Conservation (phyloP, 2,888 invertebrate species). For the Tetragnatha montana region DNA sequence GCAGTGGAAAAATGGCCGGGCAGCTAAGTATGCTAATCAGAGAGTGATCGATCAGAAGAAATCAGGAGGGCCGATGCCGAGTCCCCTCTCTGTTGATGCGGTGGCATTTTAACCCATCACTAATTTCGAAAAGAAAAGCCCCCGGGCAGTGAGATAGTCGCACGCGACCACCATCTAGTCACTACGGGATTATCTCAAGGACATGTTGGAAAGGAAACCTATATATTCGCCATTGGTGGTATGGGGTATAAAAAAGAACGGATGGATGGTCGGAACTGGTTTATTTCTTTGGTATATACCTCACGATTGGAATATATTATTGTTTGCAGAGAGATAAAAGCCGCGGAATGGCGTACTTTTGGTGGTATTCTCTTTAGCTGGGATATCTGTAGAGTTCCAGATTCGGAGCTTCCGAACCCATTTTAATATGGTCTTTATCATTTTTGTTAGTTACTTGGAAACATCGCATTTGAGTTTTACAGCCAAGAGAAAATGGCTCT, state of each 20-base stretch:
- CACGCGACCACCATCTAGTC: constrained; percentile 21
- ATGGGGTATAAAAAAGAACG: neutral
- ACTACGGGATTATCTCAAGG: constrained; percentile 23
- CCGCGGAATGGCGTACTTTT: neutral
- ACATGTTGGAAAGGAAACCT: neutral
- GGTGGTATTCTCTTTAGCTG: no score
- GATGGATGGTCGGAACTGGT: neutral
- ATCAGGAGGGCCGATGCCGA: constrained; percentile 9
- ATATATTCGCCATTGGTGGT: neutral
- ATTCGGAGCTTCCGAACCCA: no score
- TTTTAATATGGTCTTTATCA: no score
- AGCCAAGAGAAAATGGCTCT: no score
- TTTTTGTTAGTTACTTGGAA: no score
- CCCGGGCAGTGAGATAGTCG: constrained; percentile 1
- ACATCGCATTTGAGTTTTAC: no score
- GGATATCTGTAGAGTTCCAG: no score
- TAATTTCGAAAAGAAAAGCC: neutral
- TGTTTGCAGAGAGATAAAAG: neutral
- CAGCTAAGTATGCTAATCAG: constrained; percentile 14
- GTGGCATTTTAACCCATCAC: neutral
- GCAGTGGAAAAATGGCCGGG: neutral
- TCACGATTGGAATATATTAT: neutral
- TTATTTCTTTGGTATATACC: neutral
- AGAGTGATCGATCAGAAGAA: constrained; percentile 11
- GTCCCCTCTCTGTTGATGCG: neutral